Percentiles rank a stretch among this genome's conserved stretches.
These are phyloP conservation scores for Hemiprocne comata DNA, from an alignment of 2,113 vertebrate species.

Conservation along the genomic window DNA sequence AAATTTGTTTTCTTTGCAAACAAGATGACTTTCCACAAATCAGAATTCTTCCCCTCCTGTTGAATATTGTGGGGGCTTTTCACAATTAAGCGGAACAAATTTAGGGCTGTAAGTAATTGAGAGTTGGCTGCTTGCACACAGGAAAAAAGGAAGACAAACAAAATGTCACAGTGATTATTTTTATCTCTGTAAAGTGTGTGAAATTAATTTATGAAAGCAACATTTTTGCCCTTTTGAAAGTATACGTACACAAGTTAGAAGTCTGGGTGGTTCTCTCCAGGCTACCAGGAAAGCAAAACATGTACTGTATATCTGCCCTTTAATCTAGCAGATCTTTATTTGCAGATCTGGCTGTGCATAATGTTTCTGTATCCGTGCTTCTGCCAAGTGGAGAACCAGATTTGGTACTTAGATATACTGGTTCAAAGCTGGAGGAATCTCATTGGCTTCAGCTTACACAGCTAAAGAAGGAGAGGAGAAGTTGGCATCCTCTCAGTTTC, in stretches of 20 bases:
- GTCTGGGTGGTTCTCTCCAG: conserved; percentile 67
- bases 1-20: conserved; percentile 68
- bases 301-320: conserved; percentile 65
- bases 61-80: conserved; percentile 68
- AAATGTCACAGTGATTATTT: conserved; percentile 72
- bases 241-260: conserved; percentile 52
- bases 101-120: conserved; percentile 70
- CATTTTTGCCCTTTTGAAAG: conserved; percentile 70
- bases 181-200: conserved; percentile 65
- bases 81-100: conserved; percentile 67
- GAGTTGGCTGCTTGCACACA: conserved; percentile 66
- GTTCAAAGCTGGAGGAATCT: conserved; percentile 33
- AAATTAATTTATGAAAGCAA: conserved; percentile 72
- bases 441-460: background rate
- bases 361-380: conserved; percentile 38
- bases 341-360: conserved; percentile 50
- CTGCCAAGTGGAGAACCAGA: conserved; percentile 56
- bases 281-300: conserved; percentile 64
- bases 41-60: conserved; percentile 59
- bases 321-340: conserved; percentile 66
- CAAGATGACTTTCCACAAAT: conserved; percentile 63
- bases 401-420: conserved; percentile 21
- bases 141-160: conserved; percentile 69
- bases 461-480: background rate
- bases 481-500: background rate